Evolutionary conservation across 2,797 vertebrate genomes (phyloP).

Genomic region (Zenarchopterus dispar): DNA sequence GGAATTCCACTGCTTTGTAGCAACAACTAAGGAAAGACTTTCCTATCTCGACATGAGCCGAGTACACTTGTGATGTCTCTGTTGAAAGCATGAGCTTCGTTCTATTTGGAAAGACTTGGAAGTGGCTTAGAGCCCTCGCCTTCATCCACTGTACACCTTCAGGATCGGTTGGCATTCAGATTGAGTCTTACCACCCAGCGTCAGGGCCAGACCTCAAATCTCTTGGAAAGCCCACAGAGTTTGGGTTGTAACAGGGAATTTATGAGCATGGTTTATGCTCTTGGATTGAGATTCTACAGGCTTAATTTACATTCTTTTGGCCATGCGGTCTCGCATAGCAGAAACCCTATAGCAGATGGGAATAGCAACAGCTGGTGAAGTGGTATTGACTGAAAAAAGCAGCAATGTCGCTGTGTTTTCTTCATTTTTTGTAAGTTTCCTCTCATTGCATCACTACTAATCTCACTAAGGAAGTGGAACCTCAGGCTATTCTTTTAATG

Average conservation of each 20-base stretch:
- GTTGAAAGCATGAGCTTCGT: background rate
- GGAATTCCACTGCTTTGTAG: conserved; percentile 3
- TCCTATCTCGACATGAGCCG: conserved; percentile 18
- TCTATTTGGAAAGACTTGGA: background rate
- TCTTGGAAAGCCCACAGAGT: conserved; percentile 2
- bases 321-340: background rate
- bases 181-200: background rate
- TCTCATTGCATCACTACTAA: conserved; percentile 69
- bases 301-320: conserved; percentile 5
- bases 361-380: background rate
- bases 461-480: conserved; percentile 42
- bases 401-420: conserved; percentile 13
- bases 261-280: background rate
- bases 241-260: background rate
- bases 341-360: conserved; percentile 1
- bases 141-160: conserved; percentile 1
- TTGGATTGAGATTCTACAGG: background rate
- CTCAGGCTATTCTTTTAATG: conserved; percentile 55
- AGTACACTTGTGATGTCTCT: conserved; percentile 1
- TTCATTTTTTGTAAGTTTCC: conserved; percentile 49
- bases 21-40: conserved; percentile 7
- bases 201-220: background rate
- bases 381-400: conserved; percentile 7
- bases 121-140: background rate
- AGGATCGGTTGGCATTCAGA: background rate